Base-by-base conservation (phyloP, 2,797 vertebrate species). In the Sphenopsis melanotis region DNA sequence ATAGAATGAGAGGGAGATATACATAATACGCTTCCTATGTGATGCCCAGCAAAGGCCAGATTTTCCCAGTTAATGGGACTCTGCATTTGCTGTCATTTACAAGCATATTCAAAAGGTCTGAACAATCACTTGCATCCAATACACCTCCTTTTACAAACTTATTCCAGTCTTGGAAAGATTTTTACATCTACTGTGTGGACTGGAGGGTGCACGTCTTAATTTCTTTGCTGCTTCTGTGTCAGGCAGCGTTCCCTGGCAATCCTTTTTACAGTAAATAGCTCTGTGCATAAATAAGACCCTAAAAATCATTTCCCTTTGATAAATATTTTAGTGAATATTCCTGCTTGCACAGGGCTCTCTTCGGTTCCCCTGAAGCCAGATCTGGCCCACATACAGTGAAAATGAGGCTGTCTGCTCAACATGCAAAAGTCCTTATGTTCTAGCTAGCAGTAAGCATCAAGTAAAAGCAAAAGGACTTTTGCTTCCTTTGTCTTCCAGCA, bases 391-490 rank as follows among this genome's bases (percentile, higher is more conserved):
- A 92, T 94, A 94, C 66, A 89, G 89, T 84, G 72, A 90, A 94
- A 96, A 96, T 76, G 70, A 92, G 77, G 83, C 91, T 88, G 82
- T 55, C 91, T 94, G 76, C 52, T 94, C 87, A 86, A 89, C 87
- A 84, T 91, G 87, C 72, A 94, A 89, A 93, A 83, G 76, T 92
- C 82, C 78, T 83, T 85, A 90, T 80, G 63, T 94, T 95, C 83
- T 83, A 86, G 72, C 88, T 79, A 91, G 52, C 41, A 56, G 83
- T 64, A 83, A 93, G 53, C 78, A 79, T 88, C 77, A 71, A 93
- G 87, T 69, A 83, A 96, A 92, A 89, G 94, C 79, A 89, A 94
- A 96, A 92, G 65, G 83, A 95, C 91, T 91, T 96, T 95, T 93
- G 82, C 95, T 95, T 88, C 85, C 81, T 97, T 91, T 94, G 82